phyloP scores from a whole-genome alignment of 2,888 invertebrate genomes.

The Tinea semifulvella region DNA sequence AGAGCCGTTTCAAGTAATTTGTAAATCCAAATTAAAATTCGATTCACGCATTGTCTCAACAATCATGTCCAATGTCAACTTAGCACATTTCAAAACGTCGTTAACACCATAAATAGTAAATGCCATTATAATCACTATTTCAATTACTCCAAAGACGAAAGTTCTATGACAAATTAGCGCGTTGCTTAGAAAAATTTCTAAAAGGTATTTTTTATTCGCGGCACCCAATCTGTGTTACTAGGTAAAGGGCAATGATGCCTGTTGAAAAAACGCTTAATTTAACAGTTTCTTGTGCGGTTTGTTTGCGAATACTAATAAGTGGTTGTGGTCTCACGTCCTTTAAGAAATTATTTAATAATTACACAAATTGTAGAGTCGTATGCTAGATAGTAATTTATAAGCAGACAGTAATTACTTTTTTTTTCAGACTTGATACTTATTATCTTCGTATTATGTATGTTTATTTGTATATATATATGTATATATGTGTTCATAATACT shows the following conservation, averaged over 20 bases:
- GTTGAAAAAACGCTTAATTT: conserved; percentile 24
- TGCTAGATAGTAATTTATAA: no score
- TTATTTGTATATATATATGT: no score
- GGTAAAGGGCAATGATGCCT: conserved; percentile 51
- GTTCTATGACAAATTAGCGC: not conserved
- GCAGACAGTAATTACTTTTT: no score
- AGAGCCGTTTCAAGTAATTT: not conserved
- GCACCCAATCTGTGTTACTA: conserved; percentile 26
- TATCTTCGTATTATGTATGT: no score
- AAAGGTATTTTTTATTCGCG: conserved; percentile 24
- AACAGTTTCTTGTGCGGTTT: conserved; percentile 26
- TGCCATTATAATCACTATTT: not conserved
- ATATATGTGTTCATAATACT: no score
- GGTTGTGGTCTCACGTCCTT: conserved; percentile 3
- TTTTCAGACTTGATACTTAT: no score
- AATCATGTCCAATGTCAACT: conserved; percentile 45
- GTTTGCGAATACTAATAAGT: conserved; percentile 24
- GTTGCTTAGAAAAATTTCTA: conserved; percentile 26
- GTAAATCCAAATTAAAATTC: conserved; percentile 30
- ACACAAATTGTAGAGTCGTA: no score
- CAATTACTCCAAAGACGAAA: not conserved
- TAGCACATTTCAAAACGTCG: not conserved
- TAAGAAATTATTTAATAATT: conserved; percentile 1
- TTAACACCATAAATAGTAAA: not conserved
- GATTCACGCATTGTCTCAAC: conserved; percentile 30